These are phyloP conservation scores for Drosophila barbarae DNA, from an alignment of 2,888 invertebrate genomes.

Conservation along the genomic window DNA sequence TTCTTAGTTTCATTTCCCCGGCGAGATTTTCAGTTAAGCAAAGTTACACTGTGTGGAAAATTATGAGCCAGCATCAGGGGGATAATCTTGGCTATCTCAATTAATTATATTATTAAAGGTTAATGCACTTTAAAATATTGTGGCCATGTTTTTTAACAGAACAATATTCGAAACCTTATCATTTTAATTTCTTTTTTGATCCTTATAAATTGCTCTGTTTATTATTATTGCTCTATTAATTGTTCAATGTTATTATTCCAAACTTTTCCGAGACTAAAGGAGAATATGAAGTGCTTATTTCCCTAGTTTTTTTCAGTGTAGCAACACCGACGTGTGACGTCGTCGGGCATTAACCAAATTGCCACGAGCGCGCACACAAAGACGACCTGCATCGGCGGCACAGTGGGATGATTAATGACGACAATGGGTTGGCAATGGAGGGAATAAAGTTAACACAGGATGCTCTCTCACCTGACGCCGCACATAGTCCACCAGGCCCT, in stretches of 20 bases:
- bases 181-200: no score
- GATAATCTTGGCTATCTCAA: background rate
- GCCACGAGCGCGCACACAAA: slow-evolving; percentile 30
- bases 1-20: slow-evolving; percentile 58
- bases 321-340: slow-evolving; percentile 57
- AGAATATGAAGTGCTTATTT: background rate
- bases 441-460: slow-evolving; percentile 48
- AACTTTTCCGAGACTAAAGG: background rate
- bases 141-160: no score
- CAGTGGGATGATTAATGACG: slow-evolving; percentile 29
- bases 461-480: slow-evolving; percentile 87
- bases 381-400: slow-evolving; percentile 6
- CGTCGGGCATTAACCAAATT: slow-evolving; percentile 59
- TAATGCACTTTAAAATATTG: background rate
- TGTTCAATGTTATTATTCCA: fast-evolving
- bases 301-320: slow-evolving; percentile 1
- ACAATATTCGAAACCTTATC: no score
- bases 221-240: no score
- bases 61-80: slow-evolving; percentile 1
- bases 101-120: slow-evolving; percentile 2
- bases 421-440: slow-evolving; percentile 22
- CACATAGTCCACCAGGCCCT: slow-evolving; percentile 96
- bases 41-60: slow-evolving; percentile 28
- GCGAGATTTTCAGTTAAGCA: slow-evolving; percentile 63
- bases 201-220: no score